Evolutionary conservation across 2,888 invertebrate species (phyloP).

Genomic region (Epistrophe eligans): DNA sequence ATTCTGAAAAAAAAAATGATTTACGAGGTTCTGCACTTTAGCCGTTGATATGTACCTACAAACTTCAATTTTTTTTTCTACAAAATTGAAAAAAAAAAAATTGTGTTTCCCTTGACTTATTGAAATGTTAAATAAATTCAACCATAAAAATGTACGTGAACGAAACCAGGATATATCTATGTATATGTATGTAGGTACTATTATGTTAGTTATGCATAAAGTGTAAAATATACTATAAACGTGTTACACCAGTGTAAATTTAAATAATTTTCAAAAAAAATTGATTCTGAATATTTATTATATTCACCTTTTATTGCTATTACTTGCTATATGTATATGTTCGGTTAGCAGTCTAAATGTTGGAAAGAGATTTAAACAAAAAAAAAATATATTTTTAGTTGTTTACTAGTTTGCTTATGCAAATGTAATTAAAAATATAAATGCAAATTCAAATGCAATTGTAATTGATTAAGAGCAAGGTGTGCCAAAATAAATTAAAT

Average conservation of each 20-base stretch:
- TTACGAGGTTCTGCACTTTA: no score
- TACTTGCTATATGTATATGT: not conserved
- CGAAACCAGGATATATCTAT: not conserved
- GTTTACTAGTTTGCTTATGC: slow-evolving; percentile 8
- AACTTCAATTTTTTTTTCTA: not conserved
- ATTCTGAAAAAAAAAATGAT: no score
- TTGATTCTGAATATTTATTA: slow-evolving; percentile 9
- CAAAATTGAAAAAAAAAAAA: not conserved
- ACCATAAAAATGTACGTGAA: not conserved
- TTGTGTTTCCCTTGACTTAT: not conserved
- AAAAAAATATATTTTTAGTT: slow-evolving; percentile 12
- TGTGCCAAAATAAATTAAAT: slow-evolving; percentile 10
- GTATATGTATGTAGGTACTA: no score
- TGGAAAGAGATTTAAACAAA: not conserved
- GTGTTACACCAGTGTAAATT: no score
- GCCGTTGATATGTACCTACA: not conserved
- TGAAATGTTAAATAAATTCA: not conserved
- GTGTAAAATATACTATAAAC: not conserved
- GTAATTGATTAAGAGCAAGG: not conserved
- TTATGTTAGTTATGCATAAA: not conserved
- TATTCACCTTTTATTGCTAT: not conserved
- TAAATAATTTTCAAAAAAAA: not conserved
- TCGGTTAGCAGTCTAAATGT: not conserved
- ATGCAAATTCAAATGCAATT: not conserved
- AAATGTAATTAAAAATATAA: no score